phyloP scores from a whole-genome alignment of 2,797 vertebrate genomes.

The Hyperoplus lanceolatus region DNA sequence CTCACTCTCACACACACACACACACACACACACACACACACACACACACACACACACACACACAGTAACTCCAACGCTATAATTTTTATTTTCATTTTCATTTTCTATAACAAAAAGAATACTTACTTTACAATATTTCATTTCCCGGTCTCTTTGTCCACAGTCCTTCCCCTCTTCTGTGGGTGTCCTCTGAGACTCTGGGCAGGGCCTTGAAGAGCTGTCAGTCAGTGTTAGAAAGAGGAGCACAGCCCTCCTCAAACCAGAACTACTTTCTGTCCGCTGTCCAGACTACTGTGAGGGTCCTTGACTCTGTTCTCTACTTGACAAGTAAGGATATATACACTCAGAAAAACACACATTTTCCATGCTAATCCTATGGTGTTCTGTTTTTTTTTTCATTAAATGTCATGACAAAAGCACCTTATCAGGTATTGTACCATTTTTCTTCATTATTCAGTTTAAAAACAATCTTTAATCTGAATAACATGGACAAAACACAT shows the following conservation, averaged over 20 bases:
- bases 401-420: fast-evolving
- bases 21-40: neutral
- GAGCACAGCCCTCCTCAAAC: conserved; percentile 51
- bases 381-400: neutral
- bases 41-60: neutral
- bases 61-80: neutral
- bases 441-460: neutral
- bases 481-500: neutral
- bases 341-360: neutral
- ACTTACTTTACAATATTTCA: too few relatives aligned
- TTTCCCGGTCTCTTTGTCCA: neutral
- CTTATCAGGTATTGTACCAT: neutral
- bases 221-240: conserved; percentile 85
- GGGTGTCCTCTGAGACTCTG: conserved; percentile 88
- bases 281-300: conserved; percentile 84
- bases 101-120: neutral
- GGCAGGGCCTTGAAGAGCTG: conserved; percentile 86
- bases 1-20: neutral
- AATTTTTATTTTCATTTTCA: neutral
- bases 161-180: conserved; percentile 77
- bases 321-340: conserved; percentile 85
- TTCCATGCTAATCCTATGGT: neutral
- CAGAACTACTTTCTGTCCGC: conserved; percentile 71
- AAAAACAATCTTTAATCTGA: neutral
- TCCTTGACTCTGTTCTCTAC: conserved; percentile 92